A percentile compares a stretch with the other conserved stretches of the same genome.
These are phyloP conservation scores for Synanthedon andrenaeformis DNA, from an alignment of 2,888 invertebrate species.

Conservation along the genomic window DNA sequence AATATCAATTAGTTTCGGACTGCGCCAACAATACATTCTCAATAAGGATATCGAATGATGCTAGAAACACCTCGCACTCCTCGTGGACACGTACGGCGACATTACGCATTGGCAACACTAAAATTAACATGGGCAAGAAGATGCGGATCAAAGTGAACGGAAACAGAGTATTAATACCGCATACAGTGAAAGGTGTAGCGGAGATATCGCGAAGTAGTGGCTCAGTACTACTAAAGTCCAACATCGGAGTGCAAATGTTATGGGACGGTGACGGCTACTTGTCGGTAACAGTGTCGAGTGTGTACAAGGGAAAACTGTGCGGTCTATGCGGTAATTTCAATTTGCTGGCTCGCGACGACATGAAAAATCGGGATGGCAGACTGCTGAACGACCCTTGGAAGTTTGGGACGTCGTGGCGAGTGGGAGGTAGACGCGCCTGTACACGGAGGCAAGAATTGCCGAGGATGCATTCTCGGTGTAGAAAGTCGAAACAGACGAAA, in stretches of 20 bases:
- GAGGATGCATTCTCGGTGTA: slow-evolving; percentile 49
- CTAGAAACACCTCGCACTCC: slow-evolving; percentile 82
- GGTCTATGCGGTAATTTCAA: slow-evolving; percentile 97
- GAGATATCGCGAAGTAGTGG: slow-evolving; percentile 76
- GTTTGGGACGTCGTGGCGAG: slow-evolving; percentile 92
- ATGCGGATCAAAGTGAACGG: slow-evolving; percentile 90
- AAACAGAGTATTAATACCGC: slow-evolving; percentile 78
- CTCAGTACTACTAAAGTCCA: slow-evolving; percentile 75
- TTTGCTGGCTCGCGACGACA: slow-evolving; percentile 86
- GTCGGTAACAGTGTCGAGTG: slow-evolving; percentile 83
- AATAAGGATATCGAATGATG: slow-evolving; percentile 91
- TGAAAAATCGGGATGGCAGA: slow-evolving; percentile 77
- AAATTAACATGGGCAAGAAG: slow-evolving; percentile 88
- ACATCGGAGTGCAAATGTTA: slow-evolving; percentile 83
- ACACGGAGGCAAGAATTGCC: slow-evolving; percentile 69
- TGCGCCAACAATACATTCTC: slow-evolving; percentile 84
- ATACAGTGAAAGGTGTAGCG: slow-evolving; percentile 66
- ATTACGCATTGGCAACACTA: slow-evolving; percentile 78
- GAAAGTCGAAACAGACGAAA: slow-evolving; percentile 56
- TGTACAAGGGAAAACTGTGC: slow-evolving; percentile 82
- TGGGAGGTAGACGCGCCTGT: slow-evolving; percentile 83
- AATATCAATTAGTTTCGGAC: slow-evolving; percentile 89
- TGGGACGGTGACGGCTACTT: slow-evolving; percentile 96
- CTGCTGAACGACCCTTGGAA: slow-evolving; percentile 75
- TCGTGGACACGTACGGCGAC: slow-evolving; percentile 93